Base-by-base conservation (phyloP, 2,113 vertebrate genomes). In the Echinops telfairi region DNA sequence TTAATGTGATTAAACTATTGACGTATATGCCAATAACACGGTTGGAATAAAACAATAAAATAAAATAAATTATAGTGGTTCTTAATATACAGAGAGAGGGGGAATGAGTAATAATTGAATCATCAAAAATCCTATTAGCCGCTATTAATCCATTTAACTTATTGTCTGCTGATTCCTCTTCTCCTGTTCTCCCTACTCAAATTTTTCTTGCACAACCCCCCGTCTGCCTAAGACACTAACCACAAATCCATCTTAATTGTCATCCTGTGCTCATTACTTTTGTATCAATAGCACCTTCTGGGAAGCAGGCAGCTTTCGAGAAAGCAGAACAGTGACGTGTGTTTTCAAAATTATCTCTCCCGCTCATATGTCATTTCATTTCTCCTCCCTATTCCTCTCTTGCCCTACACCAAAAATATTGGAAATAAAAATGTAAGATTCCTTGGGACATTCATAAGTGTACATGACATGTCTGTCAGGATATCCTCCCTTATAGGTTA, bases 401-500 rank as follows among this genome's bases (percentile, higher is more conserved):
- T 94, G 60, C 86, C 94, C 94, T 96, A 91, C 88, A 96, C 33
- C 81, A 95, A 93, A 97, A 96, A 95, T 92, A 86, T 27, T 93
- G 95, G 43, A 97, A 97, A 97, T 98, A 95, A 97, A 96, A 97
- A 86, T 86, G 62, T 95, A 96, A 58, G 60, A 94, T 89, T 97
- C 82, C 96, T 97, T 97, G 31, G 95, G 97, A 97, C 89, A 96
- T 96, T 95, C 66, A 22, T 94, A 98, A 96, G 0, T 0, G 9
- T 95, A 97, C 88, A 94, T 57, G 89, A 47, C 40, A 15, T 70
- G 71, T 96, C 96, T 97, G 95, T 98, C 97, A 98, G 85, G 97
- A 96, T 93, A 97, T 81, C 90, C 86, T 97, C 92, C 95, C 93
- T 96, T 96, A 92, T 75, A 97, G 97, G 97, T 98, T 98, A 97